These are phyloP conservation scores for Brachylomia viminalis DNA, from an alignment of 2,888 invertebrate genomes.

Conservation along the genomic window DNA sequence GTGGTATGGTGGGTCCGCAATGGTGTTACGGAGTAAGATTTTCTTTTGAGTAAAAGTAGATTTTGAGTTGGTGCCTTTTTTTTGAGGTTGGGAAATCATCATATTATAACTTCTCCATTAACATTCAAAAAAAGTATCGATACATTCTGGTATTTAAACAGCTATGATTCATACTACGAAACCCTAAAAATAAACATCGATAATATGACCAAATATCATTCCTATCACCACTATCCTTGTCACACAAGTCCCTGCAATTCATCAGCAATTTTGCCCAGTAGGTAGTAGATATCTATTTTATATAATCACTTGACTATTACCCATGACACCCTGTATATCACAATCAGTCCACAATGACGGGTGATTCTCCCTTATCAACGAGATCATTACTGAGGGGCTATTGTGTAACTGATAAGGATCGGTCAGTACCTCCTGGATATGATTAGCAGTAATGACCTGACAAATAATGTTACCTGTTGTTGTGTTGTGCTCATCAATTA, in stretches of 20 bases:
- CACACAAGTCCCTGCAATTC: constrained; percentile 13
- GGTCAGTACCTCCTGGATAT: background rate
- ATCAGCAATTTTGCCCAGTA: background rate
- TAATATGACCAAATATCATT: background rate
- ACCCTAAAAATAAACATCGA: background rate
- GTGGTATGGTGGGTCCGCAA: too few relatives aligned
- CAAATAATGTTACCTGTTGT: constrained; percentile 1
- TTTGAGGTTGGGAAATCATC: too few relatives aligned
- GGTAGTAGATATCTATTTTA: constrained; percentile 10
- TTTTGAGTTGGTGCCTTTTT: background rate
- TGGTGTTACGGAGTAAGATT: background rate
- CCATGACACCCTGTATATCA: constrained; percentile 1
- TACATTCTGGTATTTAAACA: background rate
- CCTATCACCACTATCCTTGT: background rate
- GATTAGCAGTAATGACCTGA: constrained; percentile 12
- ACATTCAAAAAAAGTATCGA: too few relatives aligned
- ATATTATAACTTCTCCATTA: too few relatives aligned
- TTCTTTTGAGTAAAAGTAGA: background rate
- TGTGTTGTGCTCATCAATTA: constrained; percentile 2
- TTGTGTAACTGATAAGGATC: constrained; percentile 48
- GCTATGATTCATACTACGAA: background rate
- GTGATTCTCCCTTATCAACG: constrained; percentile 24
- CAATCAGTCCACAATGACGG: constrained; percentile 29
- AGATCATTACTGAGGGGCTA: constrained; percentile 33
- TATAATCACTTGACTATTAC: constrained; percentile 40